Base-by-base conservation (phyloP, 1,140 invertebrate species). In the Zaprionus vittiger region DNA sequence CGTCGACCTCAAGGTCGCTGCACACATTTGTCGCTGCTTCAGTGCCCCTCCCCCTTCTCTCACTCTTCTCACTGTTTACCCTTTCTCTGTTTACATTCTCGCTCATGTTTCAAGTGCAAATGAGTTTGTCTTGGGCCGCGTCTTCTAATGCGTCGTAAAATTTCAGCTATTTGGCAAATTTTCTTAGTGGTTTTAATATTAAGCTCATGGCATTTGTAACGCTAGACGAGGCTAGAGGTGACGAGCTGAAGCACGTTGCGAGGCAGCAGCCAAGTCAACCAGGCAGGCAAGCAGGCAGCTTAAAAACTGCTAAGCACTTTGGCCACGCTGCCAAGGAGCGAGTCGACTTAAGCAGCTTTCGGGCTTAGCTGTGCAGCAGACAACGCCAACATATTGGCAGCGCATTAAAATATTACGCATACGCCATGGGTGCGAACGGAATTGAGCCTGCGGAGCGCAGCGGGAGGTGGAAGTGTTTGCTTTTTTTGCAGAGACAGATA, bases 171-270 rank as follows among this genome's bases (percentile, higher is more conserved):
- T 84, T 85, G 64, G 66, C 79, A 89, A 89, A 90, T 80, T 89
- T 89, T 80, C 85, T 84, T 84, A 89, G 81, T 78, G 84, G 79
- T 89, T 89, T 89, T 71, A 73, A 84, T 84, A 90, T 80, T 85
- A 84, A 89, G 72, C 84, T 73, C 66, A 41, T 79, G 66, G 75
- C 55, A 79, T 75, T 61, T 79, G 79, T 76, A 72, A 76, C 59
- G 79, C 68, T 76, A 80, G 79, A 75, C 67, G 73, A 47, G 41
- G 74, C 67, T 72, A 86, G 47, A 24, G 47, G 6, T 5, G 20
- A 47, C 7, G 38, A 41, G 47, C 17, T 56, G 70, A 3, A 34
- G 9, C 31, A 11, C 31, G 31, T 34, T 11, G 3, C 31, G 9
- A 34, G 31, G 28, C 28, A 9, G 28, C 28, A 34, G 22, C 49